phyloP scores from a whole-genome alignment of 1,140 invertebrate genomes.

The Drosophila setifemur region DNA sequence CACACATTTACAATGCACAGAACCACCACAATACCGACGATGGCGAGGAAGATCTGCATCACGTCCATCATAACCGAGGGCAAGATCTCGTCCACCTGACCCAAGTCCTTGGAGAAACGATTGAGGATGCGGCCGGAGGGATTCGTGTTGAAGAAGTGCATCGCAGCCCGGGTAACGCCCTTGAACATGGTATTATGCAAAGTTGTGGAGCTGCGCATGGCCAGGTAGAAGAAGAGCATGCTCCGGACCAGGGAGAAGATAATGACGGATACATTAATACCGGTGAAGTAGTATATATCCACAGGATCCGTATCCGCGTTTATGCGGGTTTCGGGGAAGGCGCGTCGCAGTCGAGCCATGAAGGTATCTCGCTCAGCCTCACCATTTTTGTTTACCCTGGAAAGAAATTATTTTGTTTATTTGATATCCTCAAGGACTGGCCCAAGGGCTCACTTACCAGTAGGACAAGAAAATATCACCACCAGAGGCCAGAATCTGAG shows the following conservation, averaged over 20 bases:
- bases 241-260: conserved; percentile 84
- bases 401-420: not conserved
- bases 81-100: conserved; percentile 92
- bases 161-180: conserved; percentile 88
- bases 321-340: conserved; percentile 51
- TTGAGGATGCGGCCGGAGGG: conserved; percentile 90
- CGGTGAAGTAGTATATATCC: conserved; percentile 83
- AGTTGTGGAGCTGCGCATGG: conserved; percentile 88
- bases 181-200: conserved; percentile 92
- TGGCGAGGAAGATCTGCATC: conserved; percentile 88
- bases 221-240: conserved; percentile 87
- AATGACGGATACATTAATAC: conserved; percentile 85
- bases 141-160: conserved; percentile 93
- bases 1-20: conserved; percentile 89
- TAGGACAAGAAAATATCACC: conserved; percentile 87
- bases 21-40: conserved; percentile 90
- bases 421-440: not conserved
- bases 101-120: conserved; percentile 93
- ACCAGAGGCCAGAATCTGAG: conserved; percentile 87
- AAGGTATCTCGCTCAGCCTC: conserved; percentile 37
- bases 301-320: conserved; percentile 64
- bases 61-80: conserved; percentile 90
- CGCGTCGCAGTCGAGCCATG: conserved; percentile 45
- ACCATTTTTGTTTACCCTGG: conserved; percentile 77
- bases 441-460: conserved; percentile 84